phyloP scores from a whole-genome alignment of 2,113 vertebrate species.

The Daboia siamensis region DNA sequence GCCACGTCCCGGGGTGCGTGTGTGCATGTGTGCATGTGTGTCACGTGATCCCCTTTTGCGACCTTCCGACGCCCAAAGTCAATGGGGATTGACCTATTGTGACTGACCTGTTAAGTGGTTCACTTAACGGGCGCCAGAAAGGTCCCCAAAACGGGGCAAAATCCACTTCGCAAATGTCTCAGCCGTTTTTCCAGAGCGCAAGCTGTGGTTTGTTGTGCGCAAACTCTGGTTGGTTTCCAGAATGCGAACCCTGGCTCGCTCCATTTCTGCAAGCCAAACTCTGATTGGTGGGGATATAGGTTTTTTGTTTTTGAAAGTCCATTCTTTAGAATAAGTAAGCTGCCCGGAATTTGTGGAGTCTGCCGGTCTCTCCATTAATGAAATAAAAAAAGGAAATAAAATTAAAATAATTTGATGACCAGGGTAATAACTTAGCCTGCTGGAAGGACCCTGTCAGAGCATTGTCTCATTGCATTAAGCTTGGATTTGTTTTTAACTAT shows the following conservation, averaged over 20 bases:
- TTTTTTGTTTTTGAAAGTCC: neutral
- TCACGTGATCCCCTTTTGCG: no score
- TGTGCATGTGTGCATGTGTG: no score
- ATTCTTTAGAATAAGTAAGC: neutral
- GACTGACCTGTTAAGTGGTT: no score
- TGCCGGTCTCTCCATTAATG: neutral
- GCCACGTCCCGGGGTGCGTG: no score
- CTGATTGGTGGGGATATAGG: neutral
- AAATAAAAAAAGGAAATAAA: neutral
- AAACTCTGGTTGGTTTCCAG: no score
- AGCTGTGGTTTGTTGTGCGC: no score
- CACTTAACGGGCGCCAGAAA: no score
- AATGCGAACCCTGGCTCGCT: accelerated
- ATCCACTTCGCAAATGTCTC: no score
- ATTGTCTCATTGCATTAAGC: neutral
- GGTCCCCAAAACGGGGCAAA: no score
- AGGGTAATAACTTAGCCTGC: neutral
- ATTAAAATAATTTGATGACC: neutral
- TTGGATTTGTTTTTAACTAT: neutral
- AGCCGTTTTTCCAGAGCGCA: no score
- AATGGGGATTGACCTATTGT: no score
- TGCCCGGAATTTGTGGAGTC: neutral
- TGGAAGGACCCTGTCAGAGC: neutral
- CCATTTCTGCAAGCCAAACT: neutral
- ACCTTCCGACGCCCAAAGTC: no score